Percentiles rank a stretch among this genome's conserved stretches.
phyloP scores from a whole-genome alignment of 2,888 invertebrate species.

The Caenorhabditis zanzibari region DNA sequence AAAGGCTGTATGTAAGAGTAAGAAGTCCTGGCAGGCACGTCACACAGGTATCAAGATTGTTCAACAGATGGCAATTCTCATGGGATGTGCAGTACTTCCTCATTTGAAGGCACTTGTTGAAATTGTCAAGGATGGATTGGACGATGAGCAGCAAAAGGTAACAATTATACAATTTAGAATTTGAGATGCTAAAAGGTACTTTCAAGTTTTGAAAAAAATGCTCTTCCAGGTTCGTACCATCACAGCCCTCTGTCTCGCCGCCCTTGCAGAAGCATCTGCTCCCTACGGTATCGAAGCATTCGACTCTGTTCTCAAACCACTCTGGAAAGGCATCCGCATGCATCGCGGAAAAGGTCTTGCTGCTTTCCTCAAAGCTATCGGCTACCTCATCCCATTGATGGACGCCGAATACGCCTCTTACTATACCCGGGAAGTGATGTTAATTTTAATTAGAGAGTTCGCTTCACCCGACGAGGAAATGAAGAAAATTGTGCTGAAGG shows the following conservation, averaged over 20 bases:
- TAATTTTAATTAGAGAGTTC: conserved; percentile 98
- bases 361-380: conserved; percentile 99
- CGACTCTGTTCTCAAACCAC: conserved; percentile 97
- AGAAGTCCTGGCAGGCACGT: conserved; percentile 99
- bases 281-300: conserved; percentile 99
- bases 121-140: conserved; percentile 98
- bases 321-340: conserved; percentile 97
- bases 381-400: conserved; percentile 99
- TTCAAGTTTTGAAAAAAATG: no score
- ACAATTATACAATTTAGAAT: not conserved
- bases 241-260: conserved; percentile 97
- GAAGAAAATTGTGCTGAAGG: conserved; percentile 99
- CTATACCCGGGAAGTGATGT: conserved; percentile 99
- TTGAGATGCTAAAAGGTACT: not conserved
- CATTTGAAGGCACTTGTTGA: conserved; percentile 98
- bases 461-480: conserved; percentile 99
- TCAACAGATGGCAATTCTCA: conserved; percentile 98
- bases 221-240: conserved; percentile 89
- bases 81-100: conserved; percentile 99
- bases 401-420: conserved; percentile 98
- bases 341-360: conserved; percentile 93
- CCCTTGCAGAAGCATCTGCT: conserved; percentile 98
- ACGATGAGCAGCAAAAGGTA: conserved; percentile 98
- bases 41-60: conserved; percentile 99
- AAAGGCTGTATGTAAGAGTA: conserved; percentile 97